phyloP scores from a whole-genome alignment of 2,888 invertebrate species.

The Mythimna impura region DNA sequence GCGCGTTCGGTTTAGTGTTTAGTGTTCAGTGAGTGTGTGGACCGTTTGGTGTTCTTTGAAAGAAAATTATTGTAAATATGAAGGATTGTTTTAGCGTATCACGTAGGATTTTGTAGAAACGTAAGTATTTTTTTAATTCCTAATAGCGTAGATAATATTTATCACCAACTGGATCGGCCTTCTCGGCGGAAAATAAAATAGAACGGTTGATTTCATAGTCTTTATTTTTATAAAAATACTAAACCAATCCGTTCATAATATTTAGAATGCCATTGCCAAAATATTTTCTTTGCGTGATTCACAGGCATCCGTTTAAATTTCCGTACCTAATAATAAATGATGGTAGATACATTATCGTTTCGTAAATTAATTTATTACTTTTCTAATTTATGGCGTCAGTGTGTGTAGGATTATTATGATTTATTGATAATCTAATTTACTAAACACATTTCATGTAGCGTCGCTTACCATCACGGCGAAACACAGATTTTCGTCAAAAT shows the following conservation, averaged over 20 bases:
- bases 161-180: too few relatives aligned
- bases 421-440: constrained; percentile 33
- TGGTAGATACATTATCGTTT: constrained; percentile 14
- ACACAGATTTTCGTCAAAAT: background rate
- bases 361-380: constrained; percentile 49
- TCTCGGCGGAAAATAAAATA: constrained; percentile 6
- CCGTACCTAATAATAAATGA: constrained; percentile 9
- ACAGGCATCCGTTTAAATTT: constrained; percentile 22
- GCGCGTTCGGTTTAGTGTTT: constrained; percentile 61
- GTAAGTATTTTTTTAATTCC: constrained; percentile 49
- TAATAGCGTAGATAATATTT: background rate
- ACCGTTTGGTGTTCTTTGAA: constrained; percentile 49
- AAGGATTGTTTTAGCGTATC: constrained; percentile 60
- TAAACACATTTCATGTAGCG: background rate
- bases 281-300: constrained; percentile 26
- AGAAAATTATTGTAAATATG: constrained; percentile 52
- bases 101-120: constrained; percentile 58
- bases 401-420: constrained; percentile 22
- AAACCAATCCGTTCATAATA: constrained; percentile 5
- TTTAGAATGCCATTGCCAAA: constrained; percentile 12
- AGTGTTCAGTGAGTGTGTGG: constrained; percentile 61
- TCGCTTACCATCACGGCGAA: background rate
- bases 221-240: background rate
- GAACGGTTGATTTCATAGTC: too few relatives aligned
- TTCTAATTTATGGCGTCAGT: constrained; percentile 21